Evolutionary conservation across 2,113 vertebrate genomes (phyloP).

Genomic region (Periophthalmus modestus): DNA sequence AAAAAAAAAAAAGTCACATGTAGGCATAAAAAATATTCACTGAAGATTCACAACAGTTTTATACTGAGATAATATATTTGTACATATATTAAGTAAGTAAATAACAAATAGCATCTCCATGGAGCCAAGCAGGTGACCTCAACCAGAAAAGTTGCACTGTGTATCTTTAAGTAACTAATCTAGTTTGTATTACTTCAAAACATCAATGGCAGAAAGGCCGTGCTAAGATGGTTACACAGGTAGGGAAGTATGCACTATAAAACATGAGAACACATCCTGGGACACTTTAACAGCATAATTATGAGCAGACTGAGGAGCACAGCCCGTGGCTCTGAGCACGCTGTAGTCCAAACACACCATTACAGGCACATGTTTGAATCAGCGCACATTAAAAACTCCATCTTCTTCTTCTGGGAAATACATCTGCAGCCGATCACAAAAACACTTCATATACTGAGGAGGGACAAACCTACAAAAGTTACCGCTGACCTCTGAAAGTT

Average conservation of each 20-base stretch:
- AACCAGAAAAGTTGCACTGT: not conserved
- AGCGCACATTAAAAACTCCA: slow-evolving; percentile 19
- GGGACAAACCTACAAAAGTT: slow-evolving; percentile 4
- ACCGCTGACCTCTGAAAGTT: slow-evolving; percentile 15
- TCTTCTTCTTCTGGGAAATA: slow-evolving; percentile 13
- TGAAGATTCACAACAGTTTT: no score
- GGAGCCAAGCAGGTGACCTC: no score
- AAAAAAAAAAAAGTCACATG: no score
- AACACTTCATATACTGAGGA: slow-evolving; percentile 7
- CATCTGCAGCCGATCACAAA: not conserved
- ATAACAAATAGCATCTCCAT: no score
- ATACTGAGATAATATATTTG: no score
- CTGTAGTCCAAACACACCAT: slow-evolving; percentile 40
- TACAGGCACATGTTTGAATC: slow-evolving; percentile 34
- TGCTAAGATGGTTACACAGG: slow-evolving; percentile 64
- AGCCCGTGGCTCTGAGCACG: slow-evolving; percentile 46
- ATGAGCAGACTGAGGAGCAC: slow-evolving; percentile 63
- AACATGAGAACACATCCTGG: slow-evolving; percentile 70
- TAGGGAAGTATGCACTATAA: slow-evolving; percentile 67
- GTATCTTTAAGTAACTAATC: not conserved
- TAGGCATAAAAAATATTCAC: no score
- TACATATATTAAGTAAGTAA: no score
- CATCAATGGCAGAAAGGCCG: slow-evolving; percentile 13
- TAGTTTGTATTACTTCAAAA: not conserved
- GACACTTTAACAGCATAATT: slow-evolving; percentile 67